Conservation (phyloP, 2,797 vertebrate genomes). For the Tangara arthus region DNA sequence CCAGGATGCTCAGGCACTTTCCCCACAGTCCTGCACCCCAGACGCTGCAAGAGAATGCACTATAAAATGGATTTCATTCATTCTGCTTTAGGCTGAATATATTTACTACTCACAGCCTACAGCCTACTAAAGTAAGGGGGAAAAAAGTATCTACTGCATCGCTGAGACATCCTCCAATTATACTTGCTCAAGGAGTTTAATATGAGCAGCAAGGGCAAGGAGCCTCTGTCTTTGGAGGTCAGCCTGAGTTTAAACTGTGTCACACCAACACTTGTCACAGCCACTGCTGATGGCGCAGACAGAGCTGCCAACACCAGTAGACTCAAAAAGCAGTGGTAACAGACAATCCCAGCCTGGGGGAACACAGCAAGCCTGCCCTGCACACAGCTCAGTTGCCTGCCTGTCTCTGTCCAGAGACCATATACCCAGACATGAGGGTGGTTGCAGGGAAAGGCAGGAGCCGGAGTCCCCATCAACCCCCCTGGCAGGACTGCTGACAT, state of each 20-base stretch:
- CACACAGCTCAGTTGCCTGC: background rate
- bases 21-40: background rate
- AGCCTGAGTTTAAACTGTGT: constrained; percentile 28
- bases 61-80: background rate
- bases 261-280: background rate
- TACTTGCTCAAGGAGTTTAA: background rate
- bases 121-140: background rate
- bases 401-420: background rate
- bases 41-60: rapidly evolving
- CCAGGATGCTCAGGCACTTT: background rate
- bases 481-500: background rate
- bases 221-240: constrained; percentile 26
- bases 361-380: background rate
- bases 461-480: rapidly evolving
- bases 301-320: background rate
- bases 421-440: background rate
- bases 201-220: background rate
- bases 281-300: background rate
- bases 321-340: background rate
- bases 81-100: background rate
- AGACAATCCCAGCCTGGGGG: background rate
- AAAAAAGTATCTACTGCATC: background rate
- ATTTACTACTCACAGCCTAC: background rate
- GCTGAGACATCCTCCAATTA: background rate
- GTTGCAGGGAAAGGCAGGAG: background rate